phyloP scores from a whole-genome alignment of 2,113 vertebrate species.

The Oxyura jamaicensis region DNA sequence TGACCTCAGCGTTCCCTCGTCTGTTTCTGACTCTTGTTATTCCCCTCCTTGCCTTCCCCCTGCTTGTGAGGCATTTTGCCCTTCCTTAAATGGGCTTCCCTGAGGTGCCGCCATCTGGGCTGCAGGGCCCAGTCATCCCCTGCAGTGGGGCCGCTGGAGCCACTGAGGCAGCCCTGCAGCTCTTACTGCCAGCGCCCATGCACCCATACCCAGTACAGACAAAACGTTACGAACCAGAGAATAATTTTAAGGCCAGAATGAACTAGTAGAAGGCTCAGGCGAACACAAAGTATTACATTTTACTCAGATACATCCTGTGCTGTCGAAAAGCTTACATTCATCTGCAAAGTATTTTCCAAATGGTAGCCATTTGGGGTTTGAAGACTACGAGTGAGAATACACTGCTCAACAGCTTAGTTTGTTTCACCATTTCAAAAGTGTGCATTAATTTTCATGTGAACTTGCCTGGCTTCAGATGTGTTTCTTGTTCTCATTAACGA shows the following conservation, averaged over 20 bases:
- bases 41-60: not conserved
- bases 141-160: too few relatives aligned
- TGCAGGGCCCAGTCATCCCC: fast-evolving
- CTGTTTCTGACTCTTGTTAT: not conserved
- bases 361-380: not conserved
- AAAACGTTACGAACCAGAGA: not conserved
- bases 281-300: not conserved
- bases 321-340: not conserved
- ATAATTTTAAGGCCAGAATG: not conserved
- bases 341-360: not conserved
- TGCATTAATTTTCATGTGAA: not conserved
- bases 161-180: fast-evolving
- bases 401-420: not conserved
- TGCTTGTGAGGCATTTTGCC: not conserved
- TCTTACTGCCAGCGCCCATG: fast-evolving
- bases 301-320: not conserved
- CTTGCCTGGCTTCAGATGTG: not conserved
- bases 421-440: not conserved
- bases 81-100: not conserved
- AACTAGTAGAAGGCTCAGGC: not conserved
- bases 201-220: fast-evolving
- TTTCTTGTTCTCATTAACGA: not conserved
- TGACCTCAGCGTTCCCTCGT: not conserved
- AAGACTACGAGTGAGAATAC: not conserved
- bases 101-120: fast-evolving